A percentile compares a stretch with the other conserved stretches of the same genome.
These are phyloP conservation scores for Peromyscus melanophrys DNA, from an alignment of 2,797 vertebrate genomes.

Conservation along the genomic window DNA sequence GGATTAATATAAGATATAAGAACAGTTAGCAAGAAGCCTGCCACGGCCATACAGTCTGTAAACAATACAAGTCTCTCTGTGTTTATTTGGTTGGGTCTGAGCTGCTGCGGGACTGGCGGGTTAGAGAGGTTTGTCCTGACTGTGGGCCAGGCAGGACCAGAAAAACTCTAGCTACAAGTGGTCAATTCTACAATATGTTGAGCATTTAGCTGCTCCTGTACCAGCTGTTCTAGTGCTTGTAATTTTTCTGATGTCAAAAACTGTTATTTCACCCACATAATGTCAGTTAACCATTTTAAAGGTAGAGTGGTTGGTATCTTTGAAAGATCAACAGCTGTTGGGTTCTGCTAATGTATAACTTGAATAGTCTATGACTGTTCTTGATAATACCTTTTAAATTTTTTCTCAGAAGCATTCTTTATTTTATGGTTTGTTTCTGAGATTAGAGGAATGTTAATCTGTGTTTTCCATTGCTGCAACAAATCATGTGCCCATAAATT, in stretches of 20 bases:
- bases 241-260: not conserved
- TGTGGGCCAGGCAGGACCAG: too few relatives aligned
- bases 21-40: too few relatives aligned
- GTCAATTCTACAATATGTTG: not conserved
- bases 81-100: too few relatives aligned
- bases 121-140: too few relatives aligned
- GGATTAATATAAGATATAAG: too few relatives aligned
- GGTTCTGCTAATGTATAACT: not conserved
- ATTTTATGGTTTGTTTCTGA: not conserved
- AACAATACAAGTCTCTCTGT: too few relatives aligned
- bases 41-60: too few relatives aligned
- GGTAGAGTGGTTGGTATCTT: not conserved
- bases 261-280: too few relatives aligned
- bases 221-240: not conserved
- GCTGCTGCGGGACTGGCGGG: too few relatives aligned
- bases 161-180: too few relatives aligned
- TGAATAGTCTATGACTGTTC: not conserved
- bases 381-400: not conserved
- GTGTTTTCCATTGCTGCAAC: not conserved
- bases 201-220: not conserved
- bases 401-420: not conserved
- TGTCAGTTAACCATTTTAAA: too few relatives aligned
- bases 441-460: not conserved
- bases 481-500: not conserved
- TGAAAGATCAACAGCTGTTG: not conserved